Evolutionary conservation across 2,113 vertebrate genomes (phyloP), one percentile per base, ranked within the genome.

Genomic region (Saguinus imperator): DNA sequence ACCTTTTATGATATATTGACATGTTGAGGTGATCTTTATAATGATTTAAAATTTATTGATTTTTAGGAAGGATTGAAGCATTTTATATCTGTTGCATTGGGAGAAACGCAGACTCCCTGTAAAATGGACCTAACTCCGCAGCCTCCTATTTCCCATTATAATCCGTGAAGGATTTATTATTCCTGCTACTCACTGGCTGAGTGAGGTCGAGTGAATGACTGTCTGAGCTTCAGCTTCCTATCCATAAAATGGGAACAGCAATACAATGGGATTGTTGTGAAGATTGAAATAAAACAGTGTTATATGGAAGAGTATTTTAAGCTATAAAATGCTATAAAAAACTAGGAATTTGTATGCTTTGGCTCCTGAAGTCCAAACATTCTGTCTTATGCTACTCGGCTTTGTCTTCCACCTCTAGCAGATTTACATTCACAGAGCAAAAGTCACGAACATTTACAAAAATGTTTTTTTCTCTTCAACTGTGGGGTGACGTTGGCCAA

Each of bases 311-410:
- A 66, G 64, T 37, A 70, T 84, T 94, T 89, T 82, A 45, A 86
- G 80, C 9, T 61, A 64, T 40, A 37, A 79, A 66, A 80, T 55
- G 35, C 55, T 79, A 10, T 87, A 50, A 83, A 93, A 94, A 70
- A 20, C 18, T 21, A 82, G 27, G n/a, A 68, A 70, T 52, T 61
- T 97, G 72, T 75, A 32, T 93, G 91, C 27, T 88, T 64, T 91
- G 77, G 25, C 57, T 88, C 43, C 77, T 40, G 8, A 86, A 91
- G 18, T 23, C 32, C 57, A 21, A 61, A 11, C 76, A 14, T 48
- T 82, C 45, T 43, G 37, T 14, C 50, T 43, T 9, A 9, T 5
- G 6, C n/a, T 80, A 23, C 21, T 72, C 40, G 48, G 77, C 27
- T 91, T 91, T 84, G 55, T 61, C 5, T 13, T 85, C 37, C 68